Evolutionary conservation across 2,797 vertebrate species (phyloP).

Genomic region (Distichodus sexfasciatus): DNA sequence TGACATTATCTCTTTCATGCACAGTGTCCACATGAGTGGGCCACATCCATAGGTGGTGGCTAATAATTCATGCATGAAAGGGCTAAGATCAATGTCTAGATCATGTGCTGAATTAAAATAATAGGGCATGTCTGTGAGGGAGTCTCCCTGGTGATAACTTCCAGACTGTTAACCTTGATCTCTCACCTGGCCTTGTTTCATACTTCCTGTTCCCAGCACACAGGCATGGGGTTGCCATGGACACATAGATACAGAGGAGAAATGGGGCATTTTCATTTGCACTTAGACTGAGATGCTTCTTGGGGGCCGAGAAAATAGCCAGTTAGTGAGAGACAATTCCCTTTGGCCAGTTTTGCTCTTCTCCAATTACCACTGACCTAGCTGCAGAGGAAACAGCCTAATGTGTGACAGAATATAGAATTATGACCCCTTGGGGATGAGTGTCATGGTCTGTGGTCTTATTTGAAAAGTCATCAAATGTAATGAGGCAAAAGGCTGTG

Average conservation of each 20-base stretch:
- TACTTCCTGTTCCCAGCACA: background rate
- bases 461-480: background rate
- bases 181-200: slow-evolving; percentile 6
- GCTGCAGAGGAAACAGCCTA: background rate
- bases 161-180: background rate
- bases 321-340: background rate
- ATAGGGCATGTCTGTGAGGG: background rate
- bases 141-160: slow-evolving; percentile 7
- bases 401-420: background rate
- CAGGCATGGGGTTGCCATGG: slow-evolving; percentile 2
- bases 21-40: too few species aligned
- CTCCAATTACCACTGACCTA: background rate
- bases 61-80: too few species aligned
- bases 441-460: background rate
- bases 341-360: background rate
- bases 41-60: too few species aligned
- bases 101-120: background rate
- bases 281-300: background rate
- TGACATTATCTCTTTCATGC: too few species aligned
- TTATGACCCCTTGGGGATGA: background rate
- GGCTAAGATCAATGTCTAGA: background rate
- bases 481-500: background rate
- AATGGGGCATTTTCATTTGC: background rate
- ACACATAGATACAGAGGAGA: background rate
- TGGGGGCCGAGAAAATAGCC: background rate